Conservation (phyloP, 2,888 invertebrate species). For the Chrysotoxum bicinctum region DNA sequence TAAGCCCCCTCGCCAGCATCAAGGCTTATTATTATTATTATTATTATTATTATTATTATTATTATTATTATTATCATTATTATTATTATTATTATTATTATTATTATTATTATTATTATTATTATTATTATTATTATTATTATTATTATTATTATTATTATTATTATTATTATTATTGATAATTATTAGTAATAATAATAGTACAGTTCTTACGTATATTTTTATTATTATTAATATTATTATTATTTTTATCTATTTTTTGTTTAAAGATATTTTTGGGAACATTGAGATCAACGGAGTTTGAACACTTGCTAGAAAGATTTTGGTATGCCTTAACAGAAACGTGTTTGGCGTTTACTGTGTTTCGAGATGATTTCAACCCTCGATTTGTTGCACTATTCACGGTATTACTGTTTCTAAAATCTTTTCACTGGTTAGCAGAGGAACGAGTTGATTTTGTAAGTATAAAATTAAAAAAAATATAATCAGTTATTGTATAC, state of each 20-base stretch:
- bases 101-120: too few species aligned
- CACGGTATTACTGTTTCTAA: conserved; percentile 96
- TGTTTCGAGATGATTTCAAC: conserved; percentile 99
- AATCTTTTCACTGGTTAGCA: conserved; percentile 99
- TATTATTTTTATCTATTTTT: too few species aligned
- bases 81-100: too few species aligned
- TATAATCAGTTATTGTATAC: not conserved
- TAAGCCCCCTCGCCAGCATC: too few species aligned
- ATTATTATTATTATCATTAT: too few species aligned
- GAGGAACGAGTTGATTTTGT: conserved; percentile 99
- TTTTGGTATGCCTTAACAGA: conserved; percentile 99
- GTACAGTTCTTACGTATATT: too few species aligned
- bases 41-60: too few species aligned
- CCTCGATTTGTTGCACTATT: conserved; percentile 99
- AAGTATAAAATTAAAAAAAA: conserved; percentile 83
- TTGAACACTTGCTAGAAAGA: conserved; percentile 98
- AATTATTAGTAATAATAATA: too few species aligned
- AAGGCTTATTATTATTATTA: too few species aligned
- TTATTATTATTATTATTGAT: too few species aligned
- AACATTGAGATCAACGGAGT: conserved; percentile 95
- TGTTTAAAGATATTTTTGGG: conserved; percentile 90
- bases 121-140: too few species aligned
- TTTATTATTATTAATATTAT: not conserved
- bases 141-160: too few species aligned
- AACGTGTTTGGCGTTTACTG: conserved; percentile 99